Evolutionary conservation across 2,888 invertebrate species (phyloP).

Genomic region (Agrotis exclamationis): DNA sequence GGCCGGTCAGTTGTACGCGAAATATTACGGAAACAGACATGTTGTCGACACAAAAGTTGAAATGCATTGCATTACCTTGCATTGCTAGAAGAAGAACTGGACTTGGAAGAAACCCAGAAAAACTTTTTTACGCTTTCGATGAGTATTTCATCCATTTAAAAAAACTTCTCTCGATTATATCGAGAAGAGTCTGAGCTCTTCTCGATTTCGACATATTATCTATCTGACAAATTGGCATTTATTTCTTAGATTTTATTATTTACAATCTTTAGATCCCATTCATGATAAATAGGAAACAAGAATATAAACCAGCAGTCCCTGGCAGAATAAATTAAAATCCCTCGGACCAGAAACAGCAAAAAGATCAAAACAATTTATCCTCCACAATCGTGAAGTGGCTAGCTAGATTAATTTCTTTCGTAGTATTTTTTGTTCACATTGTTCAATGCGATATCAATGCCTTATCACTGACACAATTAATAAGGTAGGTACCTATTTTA

Average conservation of each 20-base stretch:
- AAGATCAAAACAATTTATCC: slow-evolving; percentile 22
- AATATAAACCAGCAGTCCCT: slow-evolving; percentile 7
- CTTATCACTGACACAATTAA: neutral
- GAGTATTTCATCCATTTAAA: no score
- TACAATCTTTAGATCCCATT: neutral
- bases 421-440: slow-evolving; percentile 11
- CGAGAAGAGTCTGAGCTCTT: no score
- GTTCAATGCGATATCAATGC: slow-evolving; percentile 3
- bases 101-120: no score
- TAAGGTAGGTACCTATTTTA: neutral
- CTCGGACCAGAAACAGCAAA: slow-evolving; percentile 43
- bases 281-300: neutral
- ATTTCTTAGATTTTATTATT: neutral
- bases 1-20: no score
- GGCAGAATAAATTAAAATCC: slow-evolving; percentile 48
- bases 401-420: slow-evolving; percentile 19
- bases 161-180: no score
- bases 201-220: no score
- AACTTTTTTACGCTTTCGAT: no score
- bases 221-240: neutral
- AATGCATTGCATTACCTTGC: no score
- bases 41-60: no score
- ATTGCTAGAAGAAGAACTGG: no score
- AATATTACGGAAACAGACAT: no score
- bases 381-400: slow-evolving; percentile 39